Evolutionary conservation across 92 coral and sea anemone genomes (phyloP).

Genomic region (Pocillopora meandrina): DNA sequence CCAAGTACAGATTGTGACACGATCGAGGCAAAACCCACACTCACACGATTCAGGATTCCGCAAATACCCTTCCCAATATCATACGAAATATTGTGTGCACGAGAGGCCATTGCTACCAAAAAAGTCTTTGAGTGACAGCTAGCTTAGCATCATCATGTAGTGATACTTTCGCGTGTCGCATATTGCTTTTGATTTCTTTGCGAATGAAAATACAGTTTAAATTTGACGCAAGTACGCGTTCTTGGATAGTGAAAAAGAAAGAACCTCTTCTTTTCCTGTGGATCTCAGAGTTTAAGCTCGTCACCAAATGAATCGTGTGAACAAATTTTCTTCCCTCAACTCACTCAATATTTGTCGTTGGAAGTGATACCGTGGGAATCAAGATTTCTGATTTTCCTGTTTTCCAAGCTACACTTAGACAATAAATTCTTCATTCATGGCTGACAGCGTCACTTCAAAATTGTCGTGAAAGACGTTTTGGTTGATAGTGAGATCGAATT

Average conservation of each 20-base stretch:
- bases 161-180: background rate
- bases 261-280: too few relatives aligned
- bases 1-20: background rate
- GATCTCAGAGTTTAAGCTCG: background rate
- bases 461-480: background rate
- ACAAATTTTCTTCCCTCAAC: background rate
- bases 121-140: background rate
- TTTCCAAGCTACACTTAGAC: background rate
- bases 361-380: constrained; percentile 25
- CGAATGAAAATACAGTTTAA: too few relatives aligned
- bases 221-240: too few relatives aligned
- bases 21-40: background rate
- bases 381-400: background rate
- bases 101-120: constrained; percentile 15
- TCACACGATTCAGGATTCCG: background rate
- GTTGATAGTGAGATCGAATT: constrained; percentile 2
- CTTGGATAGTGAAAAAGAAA: too few relatives aligned
- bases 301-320: background rate
- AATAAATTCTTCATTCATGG: background rate
- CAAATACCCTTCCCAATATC: constrained; percentile 13
- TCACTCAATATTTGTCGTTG: constrained; percentile 5
- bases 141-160: background rate
- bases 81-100: background rate
- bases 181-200: background rate
- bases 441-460: background rate